Conservation (phyloP, 1,140 invertebrate species). For the Hesperophylax magnus region DNA sequence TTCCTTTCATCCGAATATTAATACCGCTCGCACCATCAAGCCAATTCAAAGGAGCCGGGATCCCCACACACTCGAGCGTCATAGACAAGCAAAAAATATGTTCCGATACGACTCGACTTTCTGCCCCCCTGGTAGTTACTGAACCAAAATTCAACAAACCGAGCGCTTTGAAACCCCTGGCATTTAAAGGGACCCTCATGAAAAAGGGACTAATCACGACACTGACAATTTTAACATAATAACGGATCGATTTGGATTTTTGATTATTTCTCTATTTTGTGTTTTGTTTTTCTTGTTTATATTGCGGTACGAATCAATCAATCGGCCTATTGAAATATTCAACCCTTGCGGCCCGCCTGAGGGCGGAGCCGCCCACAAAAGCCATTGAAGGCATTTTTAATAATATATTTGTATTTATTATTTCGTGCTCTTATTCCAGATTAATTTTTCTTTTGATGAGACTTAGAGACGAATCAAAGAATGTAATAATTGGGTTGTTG, state of each 20-base stretch:
- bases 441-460: too few relatives aligned
- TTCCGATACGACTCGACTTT: background rate
- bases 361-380: background rate
- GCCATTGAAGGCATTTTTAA: background rate
- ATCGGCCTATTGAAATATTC: background rate
- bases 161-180: background rate
- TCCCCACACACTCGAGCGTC: background rate
- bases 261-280: background rate
- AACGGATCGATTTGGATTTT: background rate
- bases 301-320: constrained; percentile 11
- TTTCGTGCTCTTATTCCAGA: too few relatives aligned
- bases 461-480: too few relatives aligned
- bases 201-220: too few relatives aligned
- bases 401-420: too few relatives aligned
- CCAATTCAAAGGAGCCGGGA: background rate
- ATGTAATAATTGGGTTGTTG: too few relatives aligned
- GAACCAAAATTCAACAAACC: background rate
- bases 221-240: background rate
- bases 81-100: constrained; percentile 35
- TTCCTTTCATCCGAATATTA: constrained; percentile 26
- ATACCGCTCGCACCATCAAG: constrained; percentile 27
- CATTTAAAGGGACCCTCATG: too few relatives aligned
- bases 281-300: background rate
- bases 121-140: constrained; percentile 4
- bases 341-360: background rate